Evolutionary conservation across 2,888 invertebrate species (phyloP), one percentile per base, ranked within the genome.

Genomic region (Loripinus fragilis): DNA sequence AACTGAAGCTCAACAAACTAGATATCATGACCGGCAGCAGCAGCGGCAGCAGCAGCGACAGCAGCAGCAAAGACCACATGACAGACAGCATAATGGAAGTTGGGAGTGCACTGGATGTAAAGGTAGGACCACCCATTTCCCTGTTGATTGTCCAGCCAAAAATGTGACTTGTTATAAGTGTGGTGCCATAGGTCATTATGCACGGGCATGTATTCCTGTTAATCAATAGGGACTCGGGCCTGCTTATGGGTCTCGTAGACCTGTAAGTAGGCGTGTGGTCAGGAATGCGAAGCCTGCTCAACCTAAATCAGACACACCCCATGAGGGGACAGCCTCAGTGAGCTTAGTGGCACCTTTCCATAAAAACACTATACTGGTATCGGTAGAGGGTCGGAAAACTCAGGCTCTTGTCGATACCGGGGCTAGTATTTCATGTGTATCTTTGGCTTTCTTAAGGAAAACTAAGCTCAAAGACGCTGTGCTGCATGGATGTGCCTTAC

Each of bases 201-300:
- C 1, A 2, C 17, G 15, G 15, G 3, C 33, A 17, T 33, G 60
- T n/a, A n/a, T n/a, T n/a, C n/a, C n/a, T n/a, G 12, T 1, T 20
- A 60, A 66, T 20, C 12, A 17, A 41, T 66, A 65, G 66, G 66
- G 66, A 66, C 23, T 66, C 66, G 66, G 3, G 66, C 66, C 66
- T 66, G 28, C 17, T 23, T 33, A 20, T 25, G 41, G 66, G 12
- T 7, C 20, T 15, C 17, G 23, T 41, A 23, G 66, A 41, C 41
- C 25, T 41, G 25, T 25, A 28, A 25, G n/a, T 5, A 66, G 17
- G 0, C 1, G 15, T 41, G 41, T 2, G 38, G 35, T 2, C n/a
- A n/a, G 20, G 2, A 65, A 33, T n/a, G n/a, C 38, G n/a, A 30
- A 8, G n/a, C n/a, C n/a, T 12, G 8, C 3, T 10, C n/a, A 23